Percentiles rank a stretch among this genome's conserved stretches.
Conservation (phyloP, 2,888 invertebrate genomes). For the Phytoseiulus persimilis region DNA sequence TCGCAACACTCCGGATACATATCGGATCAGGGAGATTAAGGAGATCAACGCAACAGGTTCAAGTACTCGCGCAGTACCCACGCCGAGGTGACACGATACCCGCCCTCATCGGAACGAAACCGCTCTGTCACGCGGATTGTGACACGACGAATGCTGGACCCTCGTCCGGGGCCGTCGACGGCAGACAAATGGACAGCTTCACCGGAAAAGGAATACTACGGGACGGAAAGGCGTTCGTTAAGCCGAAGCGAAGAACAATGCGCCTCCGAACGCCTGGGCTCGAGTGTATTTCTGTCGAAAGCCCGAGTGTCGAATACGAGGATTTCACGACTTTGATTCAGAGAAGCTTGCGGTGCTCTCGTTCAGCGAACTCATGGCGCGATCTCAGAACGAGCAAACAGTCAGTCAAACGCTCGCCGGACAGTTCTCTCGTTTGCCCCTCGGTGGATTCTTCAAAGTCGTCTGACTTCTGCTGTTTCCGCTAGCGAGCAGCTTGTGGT, state of each 20-base stretch:
- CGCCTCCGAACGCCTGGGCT: background rate
- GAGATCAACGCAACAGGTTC: background rate
- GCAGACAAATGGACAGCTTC: background rate
- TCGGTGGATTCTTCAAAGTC: background rate
- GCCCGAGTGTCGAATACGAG: background rate
- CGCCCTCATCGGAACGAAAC: too few relatives aligned
- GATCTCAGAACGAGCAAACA: background rate
- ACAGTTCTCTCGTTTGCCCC: background rate
- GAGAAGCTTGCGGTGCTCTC: background rate
- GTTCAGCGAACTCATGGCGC: conserved; percentile 5
- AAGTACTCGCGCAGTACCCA: background rate
- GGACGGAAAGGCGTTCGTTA: background rate
- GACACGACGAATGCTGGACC: too few relatives aligned
- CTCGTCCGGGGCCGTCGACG: too few relatives aligned
- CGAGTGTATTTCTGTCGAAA: background rate
- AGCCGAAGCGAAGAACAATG: background rate
- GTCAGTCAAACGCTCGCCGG: background rate
- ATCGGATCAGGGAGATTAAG: background rate
- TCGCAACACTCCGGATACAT: background rate
- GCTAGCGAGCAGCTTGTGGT: background rate
- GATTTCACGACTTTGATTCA: background rate
- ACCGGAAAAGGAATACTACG: background rate
- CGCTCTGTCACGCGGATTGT: too few relatives aligned
- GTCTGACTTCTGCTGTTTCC: background rate
- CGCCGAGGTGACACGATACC: background rate